Conservation (phyloP, 2,113 vertebrate genomes). For the Clarias macrocephalus region DNA sequence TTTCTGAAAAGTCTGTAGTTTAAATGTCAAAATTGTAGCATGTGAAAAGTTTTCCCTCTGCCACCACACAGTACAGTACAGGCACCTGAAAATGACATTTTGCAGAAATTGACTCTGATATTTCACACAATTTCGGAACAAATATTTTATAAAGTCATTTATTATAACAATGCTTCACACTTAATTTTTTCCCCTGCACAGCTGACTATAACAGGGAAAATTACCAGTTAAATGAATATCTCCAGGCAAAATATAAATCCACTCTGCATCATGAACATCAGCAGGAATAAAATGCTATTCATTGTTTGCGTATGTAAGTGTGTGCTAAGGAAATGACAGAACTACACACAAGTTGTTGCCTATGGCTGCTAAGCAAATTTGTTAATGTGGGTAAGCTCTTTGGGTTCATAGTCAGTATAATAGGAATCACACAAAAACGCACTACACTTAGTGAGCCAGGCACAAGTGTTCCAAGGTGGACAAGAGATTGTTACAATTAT, state of each 20-base stretch:
- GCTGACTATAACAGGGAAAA: slow-evolving; percentile 1
- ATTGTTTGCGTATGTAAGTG: neutral
- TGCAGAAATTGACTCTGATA: neutral
- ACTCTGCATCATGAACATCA: neutral
- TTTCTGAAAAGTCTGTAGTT: neutral
- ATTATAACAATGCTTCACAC: neutral
- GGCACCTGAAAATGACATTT: neutral
- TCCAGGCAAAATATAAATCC: neutral
- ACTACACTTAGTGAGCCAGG: neutral
- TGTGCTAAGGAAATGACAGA: neutral
- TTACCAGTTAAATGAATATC: slow-evolving; percentile 8
- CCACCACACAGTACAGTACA: neutral
- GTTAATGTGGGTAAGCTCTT: neutral
- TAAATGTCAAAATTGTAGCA: neutral
- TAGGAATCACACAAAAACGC: neutral
- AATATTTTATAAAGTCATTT: neutral
- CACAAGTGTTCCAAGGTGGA: neutral
- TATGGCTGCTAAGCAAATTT: neutral
- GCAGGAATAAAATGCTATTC: neutral
- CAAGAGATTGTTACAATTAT: neutral
- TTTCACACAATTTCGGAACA: neutral
- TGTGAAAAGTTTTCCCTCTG: neutral
- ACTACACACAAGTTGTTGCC: neutral
- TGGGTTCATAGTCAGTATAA: neutral
- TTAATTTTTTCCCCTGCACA: slow-evolving; percentile 4